A percentile compares a stretch with the other conserved stretches of the same genome.
Conservation (phyloP, 2,797 vertebrate species). For the Myotis myotis region DNA sequence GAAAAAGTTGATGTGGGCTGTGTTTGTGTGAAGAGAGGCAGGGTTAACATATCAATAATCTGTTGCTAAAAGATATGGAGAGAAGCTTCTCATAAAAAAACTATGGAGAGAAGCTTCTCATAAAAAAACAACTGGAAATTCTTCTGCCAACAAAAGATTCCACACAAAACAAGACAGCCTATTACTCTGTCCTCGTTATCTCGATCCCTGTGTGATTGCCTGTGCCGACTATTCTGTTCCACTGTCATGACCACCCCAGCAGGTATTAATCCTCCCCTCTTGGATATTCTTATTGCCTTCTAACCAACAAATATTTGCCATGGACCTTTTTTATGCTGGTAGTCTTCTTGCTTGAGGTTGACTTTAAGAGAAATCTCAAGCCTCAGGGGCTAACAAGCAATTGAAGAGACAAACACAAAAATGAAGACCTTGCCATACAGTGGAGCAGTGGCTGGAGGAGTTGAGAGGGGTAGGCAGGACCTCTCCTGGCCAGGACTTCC, state of each 20-base stretch:
- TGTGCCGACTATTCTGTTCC: background rate
- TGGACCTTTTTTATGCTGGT: background rate
- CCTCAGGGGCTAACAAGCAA: background rate
- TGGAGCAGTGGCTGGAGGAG: background rate
- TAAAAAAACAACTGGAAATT: slow-evolving; percentile 23
- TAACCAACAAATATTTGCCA: background rate
- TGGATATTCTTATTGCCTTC: background rate
- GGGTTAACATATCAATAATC: background rate
- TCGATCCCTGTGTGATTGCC: background rate
- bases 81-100: slow-evolving; percentile 2
- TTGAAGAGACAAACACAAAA: background rate
- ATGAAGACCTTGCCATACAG: background rate
- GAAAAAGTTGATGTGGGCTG: background rate
- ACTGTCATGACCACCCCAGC: background rate
- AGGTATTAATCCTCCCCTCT: background rate
- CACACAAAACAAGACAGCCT: background rate
- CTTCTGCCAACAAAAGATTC: slow-evolving; percentile 25
- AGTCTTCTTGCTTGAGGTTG: background rate
- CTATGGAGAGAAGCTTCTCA: background rate
- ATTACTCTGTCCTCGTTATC: background rate
- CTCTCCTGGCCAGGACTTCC: background rate
- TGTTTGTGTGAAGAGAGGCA: background rate
- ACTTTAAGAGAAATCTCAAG: slow-evolving; percentile 16
- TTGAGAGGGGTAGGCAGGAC: background rate
- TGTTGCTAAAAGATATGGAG: background rate